Conservation (phyloP, 2,888 invertebrate genomes). For the Dynastes hyllus region DNA sequence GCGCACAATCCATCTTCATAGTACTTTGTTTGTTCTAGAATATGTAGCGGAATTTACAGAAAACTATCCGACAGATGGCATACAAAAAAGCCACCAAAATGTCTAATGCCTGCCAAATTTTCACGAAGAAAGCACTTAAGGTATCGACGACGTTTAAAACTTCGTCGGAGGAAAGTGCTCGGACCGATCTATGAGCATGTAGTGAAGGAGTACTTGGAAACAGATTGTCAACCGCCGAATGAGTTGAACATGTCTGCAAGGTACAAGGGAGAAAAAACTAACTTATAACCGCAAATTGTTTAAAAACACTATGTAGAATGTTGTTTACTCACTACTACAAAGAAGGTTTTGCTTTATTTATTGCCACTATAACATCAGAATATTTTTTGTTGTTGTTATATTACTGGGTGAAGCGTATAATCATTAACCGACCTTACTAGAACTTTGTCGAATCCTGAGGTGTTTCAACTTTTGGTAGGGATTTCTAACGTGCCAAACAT, state of each 20-base stretch:
- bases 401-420: no score
- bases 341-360: no score
- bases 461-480: no score
- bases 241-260: constrained; percentile 27
- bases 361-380: no score
- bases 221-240: not conserved
- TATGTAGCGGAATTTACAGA: constrained; percentile 19
- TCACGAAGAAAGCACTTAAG: constrained; percentile 26
- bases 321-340: no score
- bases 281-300: no score
- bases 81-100: not conserved
- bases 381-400: no score
- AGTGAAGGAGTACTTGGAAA: constrained; percentile 19
- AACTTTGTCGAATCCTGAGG: no score
- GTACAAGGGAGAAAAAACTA: not conserved
- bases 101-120: not conserved
- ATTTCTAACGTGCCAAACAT: no score
- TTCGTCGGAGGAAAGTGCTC: not conserved
- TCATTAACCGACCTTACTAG: no score
- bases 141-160: constrained; percentile 13
- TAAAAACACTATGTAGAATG: no score
- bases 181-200: constrained; percentile 35
- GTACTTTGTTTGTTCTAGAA: not conserved
- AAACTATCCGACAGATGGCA: not conserved
- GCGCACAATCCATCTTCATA: no score